Evolutionary conservation across 1,140 invertebrate genomes (phyloP), one percentile per base, ranked within the genome.

Genomic region (Hyposmocoma kahamanoa): DNA sequence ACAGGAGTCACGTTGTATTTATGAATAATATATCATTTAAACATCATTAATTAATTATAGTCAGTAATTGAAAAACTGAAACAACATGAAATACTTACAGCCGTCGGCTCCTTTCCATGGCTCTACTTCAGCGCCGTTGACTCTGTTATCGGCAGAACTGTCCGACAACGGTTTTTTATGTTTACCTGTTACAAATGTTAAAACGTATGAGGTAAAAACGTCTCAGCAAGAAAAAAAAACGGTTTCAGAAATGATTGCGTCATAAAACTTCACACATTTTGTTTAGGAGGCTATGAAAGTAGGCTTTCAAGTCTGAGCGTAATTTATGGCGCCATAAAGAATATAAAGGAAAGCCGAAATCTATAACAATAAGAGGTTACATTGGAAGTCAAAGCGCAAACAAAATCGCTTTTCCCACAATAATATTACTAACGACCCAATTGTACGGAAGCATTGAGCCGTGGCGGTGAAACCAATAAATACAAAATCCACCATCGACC

Each of bases 71-170:
- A n/a, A n/a, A n/a, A n/a, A n/a, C n/a, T n/a, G n/a, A n/a, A n/a
- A n/a, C 24, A 26, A 11, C 11, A 6, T 26, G 11, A 26, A 5
- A 26, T 5, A 36, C 86, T 87, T 64, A 90, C 88, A 88, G 62
- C 86, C 61, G 78, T 89, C 84, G n/a, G n/a, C n/a, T n/a, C n/a
- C n/a, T 71, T 88, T 85, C 88, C 87, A 89, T 72, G 89, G 88
- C 71, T 90, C 88, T 42, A 89, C 78, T 59, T 88, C 89, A 62
- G 89, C 89, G 50, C 85, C 88, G 42, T 84, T 74, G 18, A 87
- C 82, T 69, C 84, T 77, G 50, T 87, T 86, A 47, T 87, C 85
- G 3, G 82, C 78, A 20, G 84, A 80, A 45, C 69, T 78, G 52
- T 84, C 83, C 19, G 70, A 57, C 73, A 72, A 82, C 17, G 74